Percentiles rank a stretch among this genome's conserved stretches.
These are phyloP conservation scores for Amphilophus citrinellus DNA, from an alignment of 2,113 vertebrate genomes.

Conservation along the genomic window DNA sequence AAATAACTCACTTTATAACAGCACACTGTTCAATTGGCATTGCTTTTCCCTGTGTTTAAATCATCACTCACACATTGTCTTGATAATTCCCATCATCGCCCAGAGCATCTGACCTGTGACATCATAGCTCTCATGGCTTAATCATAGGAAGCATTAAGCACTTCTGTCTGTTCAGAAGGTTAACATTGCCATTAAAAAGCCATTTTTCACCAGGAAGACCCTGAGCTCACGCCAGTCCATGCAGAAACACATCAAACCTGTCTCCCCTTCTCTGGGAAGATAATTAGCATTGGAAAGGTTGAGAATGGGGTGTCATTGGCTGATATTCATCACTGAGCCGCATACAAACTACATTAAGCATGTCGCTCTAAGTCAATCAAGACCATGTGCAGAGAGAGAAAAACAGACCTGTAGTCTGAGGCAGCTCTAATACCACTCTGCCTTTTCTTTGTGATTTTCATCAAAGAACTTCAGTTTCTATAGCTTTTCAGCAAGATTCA, in stretches of 20 bases:
- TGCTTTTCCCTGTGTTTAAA: conserved; percentile 8
- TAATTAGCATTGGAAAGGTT: conserved; percentile 59
- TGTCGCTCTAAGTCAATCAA: conserved; percentile 7
- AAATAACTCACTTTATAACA: conserved; percentile 3
- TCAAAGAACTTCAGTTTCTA: neutral
- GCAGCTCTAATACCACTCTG: neutral
- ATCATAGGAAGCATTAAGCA: conserved; percentile 65
- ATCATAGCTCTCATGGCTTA: conserved; percentile 48
- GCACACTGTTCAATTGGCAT: neutral
- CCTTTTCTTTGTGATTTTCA: neutral
- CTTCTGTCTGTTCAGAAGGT: conserved; percentile 64
- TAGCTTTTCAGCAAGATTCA: neutral
- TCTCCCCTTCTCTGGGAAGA: conserved; percentile 37
- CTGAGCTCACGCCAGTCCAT: conserved; percentile 34
- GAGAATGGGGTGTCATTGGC: conserved; percentile 32
- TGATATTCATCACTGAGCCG: conserved; percentile 51
- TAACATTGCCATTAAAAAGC: conserved; percentile 73
- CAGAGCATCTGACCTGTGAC: conserved; percentile 60
- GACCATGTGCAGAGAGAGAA: neutral
- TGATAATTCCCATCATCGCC: conserved; percentile 55
- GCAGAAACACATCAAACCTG: conserved; percentile 43
- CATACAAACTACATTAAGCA: conserved; percentile 38
- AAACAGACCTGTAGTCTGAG: neutral
- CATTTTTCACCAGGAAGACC: conserved; percentile 62
- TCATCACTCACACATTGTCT: conserved; percentile 38